phyloP scores from a whole-genome alignment of 2,888 invertebrate genomes.

The Pegoplata infirma region DNA sequence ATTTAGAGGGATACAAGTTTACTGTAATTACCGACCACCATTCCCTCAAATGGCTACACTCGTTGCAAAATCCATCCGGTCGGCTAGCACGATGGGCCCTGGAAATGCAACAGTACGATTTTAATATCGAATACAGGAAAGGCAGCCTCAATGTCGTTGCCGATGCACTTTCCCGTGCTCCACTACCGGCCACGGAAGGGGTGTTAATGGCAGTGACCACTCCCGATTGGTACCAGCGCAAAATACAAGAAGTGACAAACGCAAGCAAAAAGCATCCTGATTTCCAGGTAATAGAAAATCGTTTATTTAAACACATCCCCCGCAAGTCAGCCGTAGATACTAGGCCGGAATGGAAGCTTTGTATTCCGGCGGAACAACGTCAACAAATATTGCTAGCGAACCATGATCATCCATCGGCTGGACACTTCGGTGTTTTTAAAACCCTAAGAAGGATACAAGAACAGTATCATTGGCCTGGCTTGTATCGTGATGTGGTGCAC shows the following conservation, averaged over 20 bases:
- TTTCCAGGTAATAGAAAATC: conserved; percentile 2
- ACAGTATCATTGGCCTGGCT: too few species aligned
- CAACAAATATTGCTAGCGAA: too few species aligned
- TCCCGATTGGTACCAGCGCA: conserved; percentile 16
- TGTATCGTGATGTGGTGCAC: too few species aligned
- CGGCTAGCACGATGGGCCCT: conserved; percentile 54
- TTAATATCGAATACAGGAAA: conserved; percentile 28
- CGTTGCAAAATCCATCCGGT: conserved; percentile 37
- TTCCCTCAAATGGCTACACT: too few species aligned
- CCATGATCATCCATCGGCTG: too few species aligned
- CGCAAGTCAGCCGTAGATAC: background rate
- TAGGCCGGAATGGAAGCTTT: conserved; percentile 42
- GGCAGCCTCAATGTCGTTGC: conserved; percentile 38
- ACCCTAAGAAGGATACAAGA: too few species aligned
- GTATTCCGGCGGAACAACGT: background rate
- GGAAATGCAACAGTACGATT: conserved; percentile 49
- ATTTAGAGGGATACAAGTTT: too few species aligned
- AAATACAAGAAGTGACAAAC: background rate
- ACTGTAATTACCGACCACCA: too few species aligned
- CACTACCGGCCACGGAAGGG: background rate
- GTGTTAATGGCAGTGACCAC: background rate
- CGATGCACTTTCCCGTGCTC: conserved; percentile 37
- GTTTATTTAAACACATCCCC: conserved; percentile 31
- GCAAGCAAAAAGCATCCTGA: conserved; percentile 11
- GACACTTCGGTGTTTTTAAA: too few species aligned